These are phyloP conservation scores for Apamea monoglypha DNA, from an alignment of 2,888 invertebrate genomes.

Conservation along the genomic window DNA sequence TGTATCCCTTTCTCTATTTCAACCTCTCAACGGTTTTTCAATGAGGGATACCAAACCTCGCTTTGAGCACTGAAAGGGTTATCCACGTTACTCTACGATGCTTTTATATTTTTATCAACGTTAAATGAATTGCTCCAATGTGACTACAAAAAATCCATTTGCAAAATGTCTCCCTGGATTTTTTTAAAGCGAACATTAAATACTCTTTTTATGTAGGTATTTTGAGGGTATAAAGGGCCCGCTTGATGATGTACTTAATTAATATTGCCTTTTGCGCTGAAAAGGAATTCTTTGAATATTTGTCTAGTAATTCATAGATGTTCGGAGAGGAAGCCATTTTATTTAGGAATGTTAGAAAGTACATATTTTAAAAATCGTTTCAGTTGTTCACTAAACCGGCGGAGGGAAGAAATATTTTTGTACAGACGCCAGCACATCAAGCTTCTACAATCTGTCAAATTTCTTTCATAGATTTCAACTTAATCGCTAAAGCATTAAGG, in stretches of 20 bases:
- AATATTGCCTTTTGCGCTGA: conserved; percentile 61
- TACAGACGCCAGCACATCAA: no score
- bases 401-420: conserved; percentile 5
- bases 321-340: conserved; percentile 38
- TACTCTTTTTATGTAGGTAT: conserved; percentile 63
- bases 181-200: conserved; percentile 65
- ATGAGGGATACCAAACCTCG: conserved; percentile 80
- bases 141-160: conserved; percentile 82
- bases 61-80: conserved; percentile 85
- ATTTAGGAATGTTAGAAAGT: conserved; percentile 40
- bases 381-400: conserved; percentile 24
- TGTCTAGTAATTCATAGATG: conserved; percentile 50
- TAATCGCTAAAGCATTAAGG: no score
- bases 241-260: conserved; percentile 66
- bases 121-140: conserved; percentile 81
- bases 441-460: no score
- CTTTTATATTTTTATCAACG: conserved; percentile 86
- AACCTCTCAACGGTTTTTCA: conserved; percentile 84
- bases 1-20: conserved; percentile 78
- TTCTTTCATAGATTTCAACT: no score
- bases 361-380: conserved; percentile 23
- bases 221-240: conserved; percentile 60
- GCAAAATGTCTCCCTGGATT: conserved; percentile 74
- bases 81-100: conserved; percentile 79
- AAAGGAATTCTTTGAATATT: conserved; percentile 58